Evolutionary conservation across 1,140 invertebrate genomes (phyloP).

Genomic region (Anoplolepis gracilipes): DNA sequence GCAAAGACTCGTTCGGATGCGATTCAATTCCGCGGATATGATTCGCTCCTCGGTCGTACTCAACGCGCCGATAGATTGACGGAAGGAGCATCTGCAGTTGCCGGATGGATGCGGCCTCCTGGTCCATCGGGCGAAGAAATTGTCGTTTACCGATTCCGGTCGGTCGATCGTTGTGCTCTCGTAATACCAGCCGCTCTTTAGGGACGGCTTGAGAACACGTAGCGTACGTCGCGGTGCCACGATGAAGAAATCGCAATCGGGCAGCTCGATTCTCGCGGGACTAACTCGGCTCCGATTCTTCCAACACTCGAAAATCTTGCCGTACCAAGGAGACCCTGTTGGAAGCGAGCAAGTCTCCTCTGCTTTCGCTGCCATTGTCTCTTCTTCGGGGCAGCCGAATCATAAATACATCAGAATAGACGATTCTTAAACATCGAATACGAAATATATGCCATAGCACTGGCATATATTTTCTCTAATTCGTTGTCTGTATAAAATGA

Average conservation of each 20-base stretch:
- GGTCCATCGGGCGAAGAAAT: constrained; percentile 82
- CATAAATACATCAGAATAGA: constrained; percentile 48
- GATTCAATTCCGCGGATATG: constrained; percentile 79
- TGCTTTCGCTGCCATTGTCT: constrained; percentile 60
- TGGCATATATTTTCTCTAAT: background rate
- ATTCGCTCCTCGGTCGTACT: constrained; percentile 77
- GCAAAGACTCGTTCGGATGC: constrained; percentile 81
- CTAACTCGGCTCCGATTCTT: constrained; percentile 79
- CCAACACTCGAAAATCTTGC: constrained; percentile 78
- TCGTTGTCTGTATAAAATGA: constrained; percentile 4
- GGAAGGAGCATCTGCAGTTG: constrained; percentile 83
- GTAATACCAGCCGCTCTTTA: constrained; percentile 77
- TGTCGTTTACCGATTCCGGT: constrained; percentile 82
- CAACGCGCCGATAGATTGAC: constrained; percentile 73
- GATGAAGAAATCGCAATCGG: constrained; percentile 82
- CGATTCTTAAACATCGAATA: background rate
- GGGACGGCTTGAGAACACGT: constrained; percentile 76
- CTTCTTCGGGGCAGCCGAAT: constrained; percentile 40
- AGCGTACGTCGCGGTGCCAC: constrained; percentile 80
- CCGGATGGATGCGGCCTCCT: constrained; percentile 80
- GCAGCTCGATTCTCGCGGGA: constrained; percentile 79
- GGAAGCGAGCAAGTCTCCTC: constrained; percentile 55
- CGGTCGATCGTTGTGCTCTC: constrained; percentile 75
- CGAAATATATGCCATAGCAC: background rate
- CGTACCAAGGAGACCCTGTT: constrained; percentile 76